Conservation (phyloP, 2,888 invertebrate genomes). For the Cerastoderma edule region DNA sequence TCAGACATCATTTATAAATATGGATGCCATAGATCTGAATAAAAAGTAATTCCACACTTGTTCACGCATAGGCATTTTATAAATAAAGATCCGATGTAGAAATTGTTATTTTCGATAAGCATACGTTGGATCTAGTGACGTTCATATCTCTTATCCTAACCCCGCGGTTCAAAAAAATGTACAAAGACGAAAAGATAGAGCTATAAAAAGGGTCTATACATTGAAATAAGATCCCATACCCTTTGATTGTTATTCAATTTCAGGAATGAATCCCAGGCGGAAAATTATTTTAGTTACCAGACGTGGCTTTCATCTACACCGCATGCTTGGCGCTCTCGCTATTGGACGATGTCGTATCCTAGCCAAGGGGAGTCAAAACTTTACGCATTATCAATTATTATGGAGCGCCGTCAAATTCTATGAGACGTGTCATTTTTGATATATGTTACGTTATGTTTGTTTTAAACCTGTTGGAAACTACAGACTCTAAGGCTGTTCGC, state of each 20-base stretch:
- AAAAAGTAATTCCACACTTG: no score
- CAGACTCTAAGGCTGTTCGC: constrained; percentile 31
- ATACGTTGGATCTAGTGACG: no score
- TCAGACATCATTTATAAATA: no score
- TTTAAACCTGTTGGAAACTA: constrained; percentile 37
- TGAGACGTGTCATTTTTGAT: constrained; percentile 56
- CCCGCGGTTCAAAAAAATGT: background rate
- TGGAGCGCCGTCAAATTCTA: constrained; percentile 55
- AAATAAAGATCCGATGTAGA: no score
- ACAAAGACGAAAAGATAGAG: background rate
- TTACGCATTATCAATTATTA: constrained; percentile 51
- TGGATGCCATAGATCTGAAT: no score
- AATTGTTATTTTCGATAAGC: no score
- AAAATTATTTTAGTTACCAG: constrained; percentile 38
- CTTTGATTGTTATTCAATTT: constrained; percentile 41
- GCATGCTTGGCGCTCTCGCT: constrained; percentile 51
- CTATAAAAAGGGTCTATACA: background rate
- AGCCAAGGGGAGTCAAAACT: constrained; percentile 46
- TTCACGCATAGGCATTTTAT: no score
- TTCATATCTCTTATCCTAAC: no score
- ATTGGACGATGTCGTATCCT: constrained; percentile 39
- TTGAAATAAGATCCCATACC: constrained; percentile 40
- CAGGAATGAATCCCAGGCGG: constrained; percentile 28
- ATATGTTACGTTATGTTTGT: constrained; percentile 61
- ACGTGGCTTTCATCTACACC: constrained; percentile 53